Base-by-base conservation (phyloP, 2,113 vertebrate species). In the Pyxicephalus adspersus region DNA sequence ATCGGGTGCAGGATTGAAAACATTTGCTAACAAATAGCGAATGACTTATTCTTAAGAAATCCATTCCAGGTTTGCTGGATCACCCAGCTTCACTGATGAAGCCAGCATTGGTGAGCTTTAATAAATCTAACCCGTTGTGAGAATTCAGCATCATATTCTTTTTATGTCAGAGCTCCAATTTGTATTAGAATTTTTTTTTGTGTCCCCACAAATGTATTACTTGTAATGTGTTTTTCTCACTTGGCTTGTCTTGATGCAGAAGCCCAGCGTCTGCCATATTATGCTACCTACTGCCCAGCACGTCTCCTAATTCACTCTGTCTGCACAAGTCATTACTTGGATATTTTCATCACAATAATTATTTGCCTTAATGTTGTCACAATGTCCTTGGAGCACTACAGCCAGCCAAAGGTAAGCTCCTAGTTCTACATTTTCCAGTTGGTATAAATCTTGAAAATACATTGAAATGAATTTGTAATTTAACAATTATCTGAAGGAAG, bases 281-380 rank as follows among this genome's bases (percentile, higher is more conserved):
- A 95, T 34, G 85, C 95, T 83, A 95, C 93, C 83, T 99, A 99
- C 85, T 94, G 96, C 83, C 90, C 91, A 71, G 86, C 96, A 5
- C 96, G 97, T 29, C 94, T 97, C 86, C 94, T 98, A 90, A 97
- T 99, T 90, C 97, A 99, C 91, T 95, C 95, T 23, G 93, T 97
- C 90, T 99, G 97, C 89, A 99, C 97, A 84, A 98, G 96, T 91
- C 96, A 98, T 94, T 96, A 98, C 88, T 90, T 99, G 94, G 97
- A 99, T 91, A 96, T 99, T 91, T 98, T 98, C 90, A 98, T 99
- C 92, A 99, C 97, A 88, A 96, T 96, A 90, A 96, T 98, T 92
- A 99, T 99, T 92, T 96, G 96, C 88, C 94, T 99, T 92, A 99
- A 99, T 0, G 97, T 99, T 84, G 94, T 99, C 89, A 99, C 97